Evolutionary conservation across 2,888 invertebrate genomes (phyloP), one percentile per base, ranked within the genome.

Genomic region (Selenia dentaria): DNA sequence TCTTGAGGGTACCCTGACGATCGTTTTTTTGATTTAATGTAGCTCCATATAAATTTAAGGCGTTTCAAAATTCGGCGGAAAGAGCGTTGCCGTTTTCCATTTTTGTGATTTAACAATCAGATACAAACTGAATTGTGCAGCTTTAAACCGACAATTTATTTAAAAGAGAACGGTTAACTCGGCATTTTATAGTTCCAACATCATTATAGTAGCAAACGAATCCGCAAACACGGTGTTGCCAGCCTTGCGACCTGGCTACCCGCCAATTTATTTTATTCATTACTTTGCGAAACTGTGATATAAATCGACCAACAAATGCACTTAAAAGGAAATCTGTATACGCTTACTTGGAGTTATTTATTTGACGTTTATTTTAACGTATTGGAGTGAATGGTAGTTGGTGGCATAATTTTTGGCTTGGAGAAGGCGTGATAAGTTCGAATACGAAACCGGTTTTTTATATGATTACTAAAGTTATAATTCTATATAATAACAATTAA

Each of bases 211-310:
- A 44, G 53, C 51, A 53, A 55, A 58, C 55, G 53, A 48, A 35
- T 43, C 42, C 48, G 14, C 38, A 39, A 34, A 32, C 32, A 36
- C 43, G 25, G 42, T 36, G 48, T 32, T 46, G 53, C 52, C 47
- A 45, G 46, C 32, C 38, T 46, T 22, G 18, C 27, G 40, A 36
- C 16, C 50, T 58, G 59, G 57, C 59, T 49, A 25, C 33, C 11
- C 33, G 52, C 57, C 59, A 57, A 54, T 54, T 59, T 49, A 54
- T 46, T 51, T 43, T 51, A 57, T 59, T 51, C 47, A 57, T 57
- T 59, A 57, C 48, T 37, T 47, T 29, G 39, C 47, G 36, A 56
- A 37, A 48, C 44, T 33, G 40, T 13, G 40, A 44, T 45, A 45
- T 45, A 50, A 50, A 41, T 48, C 41, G 47, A 41, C 41, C 41